phyloP scores from a whole-genome alignment of 2,797 vertebrate species.

The Carduelis carduelis region DNA sequence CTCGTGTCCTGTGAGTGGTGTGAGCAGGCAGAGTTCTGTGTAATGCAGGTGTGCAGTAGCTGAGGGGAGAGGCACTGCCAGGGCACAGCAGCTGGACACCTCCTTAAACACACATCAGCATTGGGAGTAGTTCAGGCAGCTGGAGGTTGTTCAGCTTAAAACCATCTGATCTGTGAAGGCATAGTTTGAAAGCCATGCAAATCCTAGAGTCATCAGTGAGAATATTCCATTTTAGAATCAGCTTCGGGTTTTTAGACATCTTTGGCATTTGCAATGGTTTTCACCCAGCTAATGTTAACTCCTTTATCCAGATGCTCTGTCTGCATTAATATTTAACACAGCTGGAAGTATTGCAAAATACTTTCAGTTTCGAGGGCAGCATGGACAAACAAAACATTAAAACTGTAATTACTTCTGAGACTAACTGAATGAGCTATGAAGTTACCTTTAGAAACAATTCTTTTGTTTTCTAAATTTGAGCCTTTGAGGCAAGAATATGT shows the following conservation, averaged over 20 bases:
- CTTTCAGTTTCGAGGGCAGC: background rate
- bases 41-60: accelerated
- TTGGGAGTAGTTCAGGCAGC: background rate
- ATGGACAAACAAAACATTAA: background rate
- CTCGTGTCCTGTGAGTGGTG: background rate
- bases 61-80: background rate
- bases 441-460: background rate
- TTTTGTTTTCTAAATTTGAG: background rate
- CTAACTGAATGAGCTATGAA: background rate
- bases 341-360: background rate
- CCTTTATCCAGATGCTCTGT: background rate
- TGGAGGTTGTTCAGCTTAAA: background rate
- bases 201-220: background rate
- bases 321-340: background rate
- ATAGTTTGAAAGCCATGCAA: background rate
- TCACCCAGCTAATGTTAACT: background rate
- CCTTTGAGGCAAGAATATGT: background rate
- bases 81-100: background rate
- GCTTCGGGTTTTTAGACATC: background rate
- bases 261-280: background rate
- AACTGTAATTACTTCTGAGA: background rate
- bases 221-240: background rate
- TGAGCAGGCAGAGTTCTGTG: background rate
- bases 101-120: accelerated
- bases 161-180: background rate